phyloP scores from a whole-genome alignment of 2,888 invertebrate genomes.

The Camponotus fellah region DNA sequence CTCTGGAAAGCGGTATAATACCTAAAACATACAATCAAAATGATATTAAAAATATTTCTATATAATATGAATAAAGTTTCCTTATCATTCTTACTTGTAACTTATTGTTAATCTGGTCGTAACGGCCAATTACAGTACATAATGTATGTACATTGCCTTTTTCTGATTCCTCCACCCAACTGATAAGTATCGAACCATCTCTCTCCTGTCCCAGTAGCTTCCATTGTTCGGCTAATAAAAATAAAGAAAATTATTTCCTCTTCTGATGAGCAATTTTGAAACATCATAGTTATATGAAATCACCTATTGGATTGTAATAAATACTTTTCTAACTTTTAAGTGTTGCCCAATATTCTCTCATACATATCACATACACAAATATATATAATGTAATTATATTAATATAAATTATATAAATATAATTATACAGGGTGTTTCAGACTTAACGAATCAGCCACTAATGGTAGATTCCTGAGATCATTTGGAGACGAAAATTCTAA shows the following conservation, averaged over 20 bases:
- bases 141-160: conserved; percentile 60
- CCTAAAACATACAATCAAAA: conserved; percentile 75
- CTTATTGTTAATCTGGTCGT: conserved; percentile 80
- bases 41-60: conserved; percentile 11
- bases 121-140: conserved; percentile 83
- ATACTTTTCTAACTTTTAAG: neutral
- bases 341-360: neutral
- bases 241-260: conserved; percentile 9
- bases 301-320: neutral
- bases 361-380: too few relatives aligned
- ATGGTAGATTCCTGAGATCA: too few relatives aligned
- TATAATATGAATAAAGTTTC: neutral
- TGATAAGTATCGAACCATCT: conserved; percentile 91
- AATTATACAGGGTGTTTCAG: neutral
- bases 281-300: neutral
- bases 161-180: conserved; percentile 88
- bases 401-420: neutral
- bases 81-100: conserved; percentile 75
- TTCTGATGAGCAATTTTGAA: neutral
- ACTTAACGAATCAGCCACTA: too few relatives aligned
- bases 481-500: too few relatives aligned
- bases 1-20: conserved; percentile 89
- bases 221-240: conserved; percentile 90
- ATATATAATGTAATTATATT: neutral
- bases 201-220: conserved; percentile 93